Evolutionary conservation across 1,140 invertebrate species (phyloP).

Genomic region (Holotrichia oblita): DNA sequence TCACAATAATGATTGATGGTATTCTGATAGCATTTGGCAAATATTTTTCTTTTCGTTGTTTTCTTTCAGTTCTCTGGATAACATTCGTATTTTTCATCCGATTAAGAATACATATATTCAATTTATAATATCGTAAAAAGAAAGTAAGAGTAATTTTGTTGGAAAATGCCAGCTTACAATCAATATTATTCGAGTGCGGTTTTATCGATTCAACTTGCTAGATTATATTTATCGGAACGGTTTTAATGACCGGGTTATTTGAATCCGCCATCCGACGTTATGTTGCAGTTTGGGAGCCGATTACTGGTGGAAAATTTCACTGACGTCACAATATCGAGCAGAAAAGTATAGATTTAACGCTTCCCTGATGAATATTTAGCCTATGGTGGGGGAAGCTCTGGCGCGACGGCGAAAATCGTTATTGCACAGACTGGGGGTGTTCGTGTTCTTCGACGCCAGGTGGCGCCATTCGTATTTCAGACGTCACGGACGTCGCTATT

Average conservation of each 20-base stretch:
- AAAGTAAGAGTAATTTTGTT: no score
- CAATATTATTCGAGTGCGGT: neutral
- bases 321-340: neutral
- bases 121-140: no score
- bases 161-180: no score
- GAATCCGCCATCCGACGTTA: neutral
- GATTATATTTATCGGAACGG: neutral
- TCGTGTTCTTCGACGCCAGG: conserved; percentile 23
- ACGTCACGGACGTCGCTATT: conserved; percentile 29
- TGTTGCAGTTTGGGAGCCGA: conserved; percentile 4
- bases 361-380: conserved; percentile 13
- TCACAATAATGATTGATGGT: no score
- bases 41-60: no score
- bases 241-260: conserved; percentile 15
- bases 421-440: neutral
- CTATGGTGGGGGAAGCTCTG: neutral
- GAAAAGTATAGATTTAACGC: conserved; percentile 36
- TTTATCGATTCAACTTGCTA: neutral
- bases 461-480: conserved; percentile 28
- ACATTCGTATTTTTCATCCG: no score
- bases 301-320: conserved; percentile 21
- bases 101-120: no score
- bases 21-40: no score
- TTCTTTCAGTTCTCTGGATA: no score
- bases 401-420: conserved; percentile 33